These are phyloP conservation scores for Lithophane ornitopus DNA, from an alignment of 2,888 invertebrate species.

Conservation along the genomic window DNA sequence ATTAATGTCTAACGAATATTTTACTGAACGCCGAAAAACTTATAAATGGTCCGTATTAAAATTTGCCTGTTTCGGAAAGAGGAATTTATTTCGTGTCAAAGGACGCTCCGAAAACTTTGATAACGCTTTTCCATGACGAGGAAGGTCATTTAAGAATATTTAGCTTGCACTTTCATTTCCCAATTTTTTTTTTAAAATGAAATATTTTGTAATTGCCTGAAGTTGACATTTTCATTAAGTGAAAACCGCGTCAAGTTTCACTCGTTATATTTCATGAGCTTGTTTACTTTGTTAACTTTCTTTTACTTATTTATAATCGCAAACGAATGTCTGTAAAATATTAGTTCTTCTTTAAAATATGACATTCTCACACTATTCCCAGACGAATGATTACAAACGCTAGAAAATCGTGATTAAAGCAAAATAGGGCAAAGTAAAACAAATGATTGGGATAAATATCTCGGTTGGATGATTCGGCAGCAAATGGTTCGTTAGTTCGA, in stretches of 20 bases:
- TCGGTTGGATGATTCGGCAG: conserved; percentile 79
- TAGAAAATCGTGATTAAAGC: conserved; percentile 61
- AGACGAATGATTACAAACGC: conserved; percentile 7
- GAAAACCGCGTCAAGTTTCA: background rate
- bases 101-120: conserved; percentile 65
- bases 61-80: conserved; percentile 70
- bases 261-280: background rate
- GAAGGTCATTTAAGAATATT: conserved; percentile 43
- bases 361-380: background rate
- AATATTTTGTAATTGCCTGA: background rate
- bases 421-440: conserved; percentile 73
- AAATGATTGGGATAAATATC: conserved; percentile 82
- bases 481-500: conserved; percentile 87
- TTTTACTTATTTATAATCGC: too few species aligned
- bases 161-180: conserved; percentile 37
- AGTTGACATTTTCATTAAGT: conserved; percentile 12
- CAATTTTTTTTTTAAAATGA: background rate
- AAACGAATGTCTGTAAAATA: background rate
- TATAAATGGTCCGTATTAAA: conserved; percentile 73
- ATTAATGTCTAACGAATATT: conserved; percentile 74
- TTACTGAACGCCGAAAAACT: conserved; percentile 72
- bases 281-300: conserved; percentile 3
- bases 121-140: conserved; percentile 59
- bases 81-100: conserved; percentile 74
- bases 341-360: background rate